Conservation (phyloP, 2,888 invertebrate genomes). For the Lithophane socia region DNA sequence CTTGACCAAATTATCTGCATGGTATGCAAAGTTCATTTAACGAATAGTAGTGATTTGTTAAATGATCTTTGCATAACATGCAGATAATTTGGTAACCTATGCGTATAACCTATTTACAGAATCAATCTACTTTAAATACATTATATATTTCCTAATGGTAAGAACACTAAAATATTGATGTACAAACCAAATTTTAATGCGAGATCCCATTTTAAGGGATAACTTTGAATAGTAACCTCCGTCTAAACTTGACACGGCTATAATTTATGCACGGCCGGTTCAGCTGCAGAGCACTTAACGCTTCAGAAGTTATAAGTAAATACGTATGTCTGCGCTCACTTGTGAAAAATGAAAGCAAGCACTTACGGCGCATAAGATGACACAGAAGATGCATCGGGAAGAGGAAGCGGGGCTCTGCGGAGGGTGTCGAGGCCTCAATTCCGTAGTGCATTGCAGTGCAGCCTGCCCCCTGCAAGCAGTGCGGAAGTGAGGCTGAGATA, state of each 20-base stretch:
- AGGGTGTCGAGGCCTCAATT: constrained; percentile 95
- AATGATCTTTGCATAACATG: background rate
- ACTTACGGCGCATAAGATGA: constrained; percentile 62
- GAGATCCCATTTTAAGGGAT: constrained; percentile 35
- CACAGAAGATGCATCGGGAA: constrained; percentile 63
- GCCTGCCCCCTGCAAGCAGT: constrained; percentile 96
- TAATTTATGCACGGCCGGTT: constrained; percentile 59
- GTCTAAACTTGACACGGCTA: constrained; percentile 46
- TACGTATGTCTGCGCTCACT: constrained; percentile 41
- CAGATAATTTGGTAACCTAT: background rate
- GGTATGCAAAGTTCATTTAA: too few species aligned
- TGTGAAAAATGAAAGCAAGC: constrained; percentile 59
- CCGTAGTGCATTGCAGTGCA: constrained; percentile 99
- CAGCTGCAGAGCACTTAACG: constrained; percentile 55
- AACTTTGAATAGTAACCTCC: constrained; percentile 55
- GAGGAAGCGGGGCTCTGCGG: constrained; percentile 61
- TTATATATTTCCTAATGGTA: constrained; percentile 14
- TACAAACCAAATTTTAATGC: constrained; percentile 38
- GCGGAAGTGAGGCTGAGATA: constrained; percentile 96
- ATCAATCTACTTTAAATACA: background rate
- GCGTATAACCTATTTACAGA: background rate
- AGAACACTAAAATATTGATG: constrained; percentile 50
- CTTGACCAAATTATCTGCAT: background rate
- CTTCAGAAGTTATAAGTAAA: constrained; percentile 56
- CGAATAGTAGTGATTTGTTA: background rate